Conservation (phyloP, 2,113 vertebrate genomes). For the Nannospalax galili region DNA sequence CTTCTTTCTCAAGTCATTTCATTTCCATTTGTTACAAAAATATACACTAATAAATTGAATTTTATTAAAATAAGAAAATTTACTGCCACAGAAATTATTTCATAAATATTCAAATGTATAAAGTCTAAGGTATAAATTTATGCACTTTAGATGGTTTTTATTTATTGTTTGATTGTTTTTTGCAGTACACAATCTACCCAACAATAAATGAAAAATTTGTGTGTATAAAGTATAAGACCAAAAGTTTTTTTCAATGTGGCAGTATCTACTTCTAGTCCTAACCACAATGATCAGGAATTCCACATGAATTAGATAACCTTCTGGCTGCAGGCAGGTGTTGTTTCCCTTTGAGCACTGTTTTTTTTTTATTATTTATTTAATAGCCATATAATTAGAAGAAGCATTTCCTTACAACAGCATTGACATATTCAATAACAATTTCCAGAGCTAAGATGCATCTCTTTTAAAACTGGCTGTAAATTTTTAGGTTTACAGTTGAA, state of each 20-base stretch:
- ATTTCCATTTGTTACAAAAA: constrained; percentile 38
- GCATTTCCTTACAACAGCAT: too few relatives aligned
- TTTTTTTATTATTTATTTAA: too few relatives aligned
- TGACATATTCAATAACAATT: too few relatives aligned
- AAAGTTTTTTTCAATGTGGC: not conserved
- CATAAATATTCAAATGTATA: not conserved
- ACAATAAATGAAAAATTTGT: not conserved
- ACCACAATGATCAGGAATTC: not conserved
- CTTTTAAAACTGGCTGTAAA: too few relatives aligned
- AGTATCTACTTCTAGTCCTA: not conserved
- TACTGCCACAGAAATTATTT: not conserved
- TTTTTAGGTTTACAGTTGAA: too few relatives aligned
- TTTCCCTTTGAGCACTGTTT: constrained; percentile 34
- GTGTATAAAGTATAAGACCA: not conserved
- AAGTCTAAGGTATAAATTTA: not conserved
- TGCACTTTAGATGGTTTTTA: not conserved
- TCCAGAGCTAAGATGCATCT: too few relatives aligned
- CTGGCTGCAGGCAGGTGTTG: not conserved
- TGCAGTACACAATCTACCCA: not conserved
- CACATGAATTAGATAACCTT: constrained; percentile 3
- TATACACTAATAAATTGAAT: not conserved
- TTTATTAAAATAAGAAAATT: constrained; percentile 29
- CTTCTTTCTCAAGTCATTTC: not conserved
- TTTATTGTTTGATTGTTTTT: constrained; percentile 10
- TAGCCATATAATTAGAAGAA: too few relatives aligned